Base-by-base conservation (phyloP, 1,140 invertebrate species). In the Eumeta japonica region DNA sequence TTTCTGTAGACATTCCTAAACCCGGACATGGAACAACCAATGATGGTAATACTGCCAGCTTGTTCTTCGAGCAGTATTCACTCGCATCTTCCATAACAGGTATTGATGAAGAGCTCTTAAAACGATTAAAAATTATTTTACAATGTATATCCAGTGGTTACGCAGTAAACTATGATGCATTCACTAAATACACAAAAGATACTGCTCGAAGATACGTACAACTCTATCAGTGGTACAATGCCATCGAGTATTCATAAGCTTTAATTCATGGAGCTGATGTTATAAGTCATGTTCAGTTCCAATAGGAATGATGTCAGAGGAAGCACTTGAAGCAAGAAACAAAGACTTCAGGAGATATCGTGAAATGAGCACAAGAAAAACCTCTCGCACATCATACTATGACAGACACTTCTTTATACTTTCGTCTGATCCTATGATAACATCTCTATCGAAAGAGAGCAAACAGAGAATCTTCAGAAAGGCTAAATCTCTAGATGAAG, bases 1-100 rank as follows among this genome's bases (percentile, higher is more conserved):
- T n/a, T n/a, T n/a, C n/a, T n/a, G n/a, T n/a, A n/a, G n/a, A n/a
- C n/a, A n/a, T n/a, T n/a, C n/a, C n/a, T n/a, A n/a, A n/a, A n/a
- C n/a, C n/a, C n/a, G n/a, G n/a, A n/a, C n/a, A n/a, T n/a, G 60
- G 60, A 12, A 50, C 46, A 10, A 55, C 58, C 4, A 70, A 66
- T 37, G 55, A 60, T 41, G 59, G 56, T 10, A 71, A 71, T 44
- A 62, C 55, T 10, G 52, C 48, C 11, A 48, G 63, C 40, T 35
- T 30, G 39, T 65, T 70, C 49, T 67, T 64, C 36, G 28, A 37
- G 31, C 32, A 62, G 37, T 37, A 50, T n/a, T 35, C 45, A 28
- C 34, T 51, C 46, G 44, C 53, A 39, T 44, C 53, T 36, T 34
- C 43, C 37, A 67, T 71, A 20, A 68, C 43, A 13, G 55, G 55